Evolutionary conservation across 2,797 vertebrate genomes (phyloP).

Genomic region (Neosilurus hyrtlii): DNA sequence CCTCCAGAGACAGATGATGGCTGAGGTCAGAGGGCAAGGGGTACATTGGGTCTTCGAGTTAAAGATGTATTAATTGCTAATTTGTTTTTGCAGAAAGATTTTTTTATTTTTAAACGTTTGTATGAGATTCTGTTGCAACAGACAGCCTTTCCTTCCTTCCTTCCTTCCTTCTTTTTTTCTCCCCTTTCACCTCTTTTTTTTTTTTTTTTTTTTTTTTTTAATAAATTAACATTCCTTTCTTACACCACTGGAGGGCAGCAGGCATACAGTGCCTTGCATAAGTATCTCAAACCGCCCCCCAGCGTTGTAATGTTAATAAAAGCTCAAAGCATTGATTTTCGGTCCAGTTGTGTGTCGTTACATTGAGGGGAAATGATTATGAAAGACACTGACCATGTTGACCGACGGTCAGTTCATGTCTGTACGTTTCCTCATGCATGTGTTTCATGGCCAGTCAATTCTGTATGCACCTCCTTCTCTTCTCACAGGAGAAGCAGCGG

Average conservation of each 20-base stretch:
- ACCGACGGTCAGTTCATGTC: background rate
- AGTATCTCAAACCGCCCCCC: too few relatives aligned
- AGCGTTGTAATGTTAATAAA: too few relatives aligned
- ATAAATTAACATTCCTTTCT: too few relatives aligned
- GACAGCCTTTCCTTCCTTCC: too few relatives aligned
- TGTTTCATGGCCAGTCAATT: background rate
- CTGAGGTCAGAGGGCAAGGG: conserved; percentile 75
- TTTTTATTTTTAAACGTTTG: too few relatives aligned
- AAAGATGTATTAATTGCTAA: background rate
- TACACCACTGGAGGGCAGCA: too few relatives aligned
- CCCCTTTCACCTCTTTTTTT: too few relatives aligned
- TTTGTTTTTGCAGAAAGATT: background rate
- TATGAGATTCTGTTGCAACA: background rate
- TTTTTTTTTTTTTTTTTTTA: too few relatives aligned
- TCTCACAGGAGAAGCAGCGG: conserved; percentile 84
- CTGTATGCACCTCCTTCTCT: background rate
- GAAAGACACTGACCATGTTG: background rate
- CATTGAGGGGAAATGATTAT: background rate
- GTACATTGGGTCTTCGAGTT: background rate
- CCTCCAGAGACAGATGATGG: conserved; percentile 79
- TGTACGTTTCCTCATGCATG: background rate
- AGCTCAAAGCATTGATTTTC: background rate
- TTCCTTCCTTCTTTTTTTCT: too few relatives aligned
- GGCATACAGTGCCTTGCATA: too few relatives aligned
- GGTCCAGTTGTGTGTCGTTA: background rate